Evolutionary conservation across 2,888 invertebrate species (phyloP).

Genomic region (Acronicta alni): DNA sequence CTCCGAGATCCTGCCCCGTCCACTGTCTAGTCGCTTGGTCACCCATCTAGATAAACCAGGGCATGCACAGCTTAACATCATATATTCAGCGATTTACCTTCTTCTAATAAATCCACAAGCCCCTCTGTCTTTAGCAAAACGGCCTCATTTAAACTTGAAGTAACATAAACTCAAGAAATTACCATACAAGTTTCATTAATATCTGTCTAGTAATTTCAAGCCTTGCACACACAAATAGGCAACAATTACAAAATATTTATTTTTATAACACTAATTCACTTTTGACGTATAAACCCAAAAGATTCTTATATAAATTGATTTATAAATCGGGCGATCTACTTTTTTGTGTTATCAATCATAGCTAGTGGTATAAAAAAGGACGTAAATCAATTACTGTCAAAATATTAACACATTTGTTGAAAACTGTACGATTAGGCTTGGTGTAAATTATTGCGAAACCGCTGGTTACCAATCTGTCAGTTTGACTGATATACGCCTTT

Average conservation of each 20-base stretch:
- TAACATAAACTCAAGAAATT: constrained; percentile 23
- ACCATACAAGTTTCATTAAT: constrained; percentile 37
- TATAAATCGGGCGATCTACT: constrained; percentile 32
- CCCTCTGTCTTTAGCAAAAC: constrained; percentile 2
- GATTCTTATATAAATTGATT: constrained; percentile 42
- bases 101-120: neutral
- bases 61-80: no score
- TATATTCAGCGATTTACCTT: neutral
- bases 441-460: neutral
- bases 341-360: constrained; percentile 40
- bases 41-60: no score
- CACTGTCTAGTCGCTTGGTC: no score
- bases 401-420: constrained; percentile 20
- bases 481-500: neutral
- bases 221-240: constrained; percentile 13
- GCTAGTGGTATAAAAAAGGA: constrained; percentile 11
- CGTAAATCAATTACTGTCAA: constrained; percentile 32
- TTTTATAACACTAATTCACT: constrained; percentile 25
- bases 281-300: constrained; percentile 23
- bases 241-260: constrained; percentile 28
- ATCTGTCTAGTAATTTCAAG: constrained; percentile 32
- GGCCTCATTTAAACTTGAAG: constrained; percentile 5
- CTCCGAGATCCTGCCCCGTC: no score
- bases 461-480: neutral
- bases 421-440: constrained; percentile 9